Evolutionary conservation across 2,113 vertebrate species (phyloP).

Genomic region (Rhombomys opimus): DNA sequence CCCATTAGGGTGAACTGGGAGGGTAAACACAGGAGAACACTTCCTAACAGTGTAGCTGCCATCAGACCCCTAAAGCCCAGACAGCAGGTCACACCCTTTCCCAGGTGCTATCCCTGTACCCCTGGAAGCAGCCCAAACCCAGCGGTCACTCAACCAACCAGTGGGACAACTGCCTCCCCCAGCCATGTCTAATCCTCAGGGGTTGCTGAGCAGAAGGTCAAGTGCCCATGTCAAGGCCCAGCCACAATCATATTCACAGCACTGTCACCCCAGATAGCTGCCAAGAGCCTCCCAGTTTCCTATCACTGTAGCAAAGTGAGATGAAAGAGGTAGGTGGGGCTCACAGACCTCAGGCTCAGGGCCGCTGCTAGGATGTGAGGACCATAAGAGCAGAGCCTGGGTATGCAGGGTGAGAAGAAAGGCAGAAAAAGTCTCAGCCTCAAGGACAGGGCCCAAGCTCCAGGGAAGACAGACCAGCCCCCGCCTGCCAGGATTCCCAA

Average conservation of each 20-base stretch:
- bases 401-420: neutral
- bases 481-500: conserved; percentile 79
- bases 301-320: neutral
- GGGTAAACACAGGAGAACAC: neutral
- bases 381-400: neutral
- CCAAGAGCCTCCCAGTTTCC: neutral
- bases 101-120: neutral
- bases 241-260: neutral
- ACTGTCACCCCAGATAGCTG: neutral
- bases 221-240: neutral
- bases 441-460: neutral
- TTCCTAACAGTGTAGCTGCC: neutral
- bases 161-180: fast-evolving
- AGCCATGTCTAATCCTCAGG: neutral
- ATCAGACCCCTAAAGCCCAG: neutral
- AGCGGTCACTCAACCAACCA: fast-evolving
- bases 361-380: no score
- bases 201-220: neutral
- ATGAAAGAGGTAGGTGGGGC: neutral
- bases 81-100: neutral
- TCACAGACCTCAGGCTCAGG: neutral
- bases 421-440: neutral
- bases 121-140: neutral
- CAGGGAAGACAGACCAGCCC: neutral
- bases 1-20: neutral